Percentiles rank a stretch among this genome's conserved stretches.
phyloP scores from a whole-genome alignment of 2,113 vertebrate genomes.

The Callocephalon fimbriatum region DNA sequence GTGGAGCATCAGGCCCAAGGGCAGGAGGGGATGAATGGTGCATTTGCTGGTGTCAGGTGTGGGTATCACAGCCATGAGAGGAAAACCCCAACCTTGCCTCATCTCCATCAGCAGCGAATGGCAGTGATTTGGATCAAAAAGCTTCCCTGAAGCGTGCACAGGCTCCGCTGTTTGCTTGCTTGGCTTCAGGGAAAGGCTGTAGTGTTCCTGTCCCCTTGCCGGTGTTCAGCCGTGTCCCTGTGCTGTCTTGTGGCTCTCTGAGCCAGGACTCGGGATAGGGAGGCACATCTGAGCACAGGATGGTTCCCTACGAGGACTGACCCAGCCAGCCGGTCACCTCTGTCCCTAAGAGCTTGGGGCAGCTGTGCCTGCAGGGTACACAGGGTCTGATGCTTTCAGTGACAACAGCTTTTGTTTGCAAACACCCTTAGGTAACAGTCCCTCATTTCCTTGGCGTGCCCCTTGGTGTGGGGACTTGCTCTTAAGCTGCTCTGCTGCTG shows the following conservation, averaged over 20 bases:
- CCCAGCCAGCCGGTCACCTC: neutral
- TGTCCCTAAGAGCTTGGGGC: rapidly evolving
- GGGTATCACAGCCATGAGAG: neutral
- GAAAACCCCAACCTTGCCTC: neutral
- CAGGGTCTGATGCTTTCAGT: neutral
- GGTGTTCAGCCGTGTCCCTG: neutral
- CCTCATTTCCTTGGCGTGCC: neutral
- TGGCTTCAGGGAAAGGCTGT: neutral
- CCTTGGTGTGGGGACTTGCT: neutral
- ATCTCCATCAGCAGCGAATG: too few species aligned
- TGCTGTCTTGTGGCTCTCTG: neutral
- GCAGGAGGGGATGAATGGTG: neutral
- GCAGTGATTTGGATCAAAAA: neutral
- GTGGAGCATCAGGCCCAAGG: rapidly evolving
- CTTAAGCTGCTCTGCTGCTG: neutral
- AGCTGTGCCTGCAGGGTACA: rapidly evolving
- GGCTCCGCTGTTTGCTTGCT: neutral
- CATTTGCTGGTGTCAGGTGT: neutral
- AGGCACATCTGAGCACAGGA: rapidly evolving
- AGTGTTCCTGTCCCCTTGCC: rapidly evolving
- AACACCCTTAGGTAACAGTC: neutral
- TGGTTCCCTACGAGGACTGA: rapidly evolving
- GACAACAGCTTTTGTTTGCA: neutral
- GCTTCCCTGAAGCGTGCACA: neutral
- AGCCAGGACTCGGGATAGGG: neutral